Evolutionary conservation across 2,797 vertebrate genomes (phyloP).

Genomic region (Euthynnus affinis): DNA sequence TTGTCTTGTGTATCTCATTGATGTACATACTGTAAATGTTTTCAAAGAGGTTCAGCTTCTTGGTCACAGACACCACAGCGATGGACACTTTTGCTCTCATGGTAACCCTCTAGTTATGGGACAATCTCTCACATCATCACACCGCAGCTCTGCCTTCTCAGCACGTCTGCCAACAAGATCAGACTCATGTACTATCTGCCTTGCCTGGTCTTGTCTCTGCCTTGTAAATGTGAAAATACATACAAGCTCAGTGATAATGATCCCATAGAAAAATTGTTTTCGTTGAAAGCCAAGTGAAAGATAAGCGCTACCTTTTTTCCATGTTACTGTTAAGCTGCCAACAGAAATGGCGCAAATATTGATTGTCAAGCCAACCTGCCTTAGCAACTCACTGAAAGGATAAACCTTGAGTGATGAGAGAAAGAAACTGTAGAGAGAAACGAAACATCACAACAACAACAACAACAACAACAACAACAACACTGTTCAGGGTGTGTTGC

Average conservation of each 20-base stretch:
- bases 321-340: slow-evolving; percentile 20
- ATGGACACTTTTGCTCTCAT: slow-evolving; percentile 24
- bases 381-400: slow-evolving; percentile 29
- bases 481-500: slow-evolving; percentile 4
- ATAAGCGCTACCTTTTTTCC: slow-evolving; percentile 40
- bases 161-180: slow-evolving; percentile 33
- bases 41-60: not conserved
- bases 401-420: slow-evolving; percentile 8
- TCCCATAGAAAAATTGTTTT: slow-evolving; percentile 23
- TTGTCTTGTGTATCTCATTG: not conserved
- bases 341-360: slow-evolving; percentile 1
- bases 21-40: not conserved
- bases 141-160: slow-evolving; percentile 43
- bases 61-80: not conserved
- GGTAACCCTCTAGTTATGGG: slow-evolving; percentile 17
- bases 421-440: slow-evolving; percentile 9
- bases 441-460: not conserved
- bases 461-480: too few species aligned
- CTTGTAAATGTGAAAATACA: slow-evolving; percentile 43
- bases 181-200: slow-evolving; percentile 8
- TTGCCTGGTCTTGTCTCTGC: slow-evolving; percentile 38
- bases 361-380: slow-evolving; percentile 34
- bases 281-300: slow-evolving; percentile 16
- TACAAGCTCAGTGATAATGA: slow-evolving; percentile 44
- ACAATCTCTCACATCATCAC: slow-evolving; percentile 4